Evolutionary conservation across 2,113 vertebrate genomes (phyloP), one percentile per base, ranked within the genome.

Genomic region (Indicator maculatus): DNA sequence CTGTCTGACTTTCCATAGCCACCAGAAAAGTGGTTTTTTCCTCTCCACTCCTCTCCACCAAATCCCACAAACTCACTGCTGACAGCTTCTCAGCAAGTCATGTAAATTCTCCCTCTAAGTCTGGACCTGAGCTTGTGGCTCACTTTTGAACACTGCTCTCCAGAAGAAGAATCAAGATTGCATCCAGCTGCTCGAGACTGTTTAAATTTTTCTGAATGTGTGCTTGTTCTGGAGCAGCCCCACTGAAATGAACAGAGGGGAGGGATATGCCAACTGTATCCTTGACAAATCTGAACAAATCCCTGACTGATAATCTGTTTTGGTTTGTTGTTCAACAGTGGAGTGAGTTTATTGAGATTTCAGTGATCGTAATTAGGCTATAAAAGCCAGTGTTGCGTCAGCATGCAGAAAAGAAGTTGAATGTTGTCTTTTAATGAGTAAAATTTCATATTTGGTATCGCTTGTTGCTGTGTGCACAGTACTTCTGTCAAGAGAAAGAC

Each of bases 121-220:
- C 38, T 77, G 84, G 72, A 80, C 41, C 45, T 66, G 67, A 88
- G 80, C 30, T 41, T 4, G 1, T 4, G 1, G 67, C 44, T 95
- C 92, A 38, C 31, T 39, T 94, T 88, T 87, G 21, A 88, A 71
- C 1, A 3, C 60, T 77, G 60, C 56, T 80, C 5, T 80, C 75
- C 71, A 77, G 74, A 95, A 81, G 70, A 69, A 79, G 79, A 89
- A 64, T 56, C 31, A 89, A 89, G 91, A 95, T 93, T 83, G 38
- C 64, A 88, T 93, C 82, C 91, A 96, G 85, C 95, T 96, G 93
- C 70, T 95, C 72, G 85, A 86, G 79, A 88, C 58, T 91, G 80
- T 91, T 92, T 85, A 83, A 80, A 36, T 93, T 79, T 95, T 93
- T 93, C 41, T 89, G 28, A 91, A 67, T 86, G 26, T 31, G 0